Percentiles rank a stretch among this genome's conserved stretches.
Evolutionary conservation across 2,113 vertebrate species (phyloP).

Genomic region (Burhinus bistriatus): DNA sequence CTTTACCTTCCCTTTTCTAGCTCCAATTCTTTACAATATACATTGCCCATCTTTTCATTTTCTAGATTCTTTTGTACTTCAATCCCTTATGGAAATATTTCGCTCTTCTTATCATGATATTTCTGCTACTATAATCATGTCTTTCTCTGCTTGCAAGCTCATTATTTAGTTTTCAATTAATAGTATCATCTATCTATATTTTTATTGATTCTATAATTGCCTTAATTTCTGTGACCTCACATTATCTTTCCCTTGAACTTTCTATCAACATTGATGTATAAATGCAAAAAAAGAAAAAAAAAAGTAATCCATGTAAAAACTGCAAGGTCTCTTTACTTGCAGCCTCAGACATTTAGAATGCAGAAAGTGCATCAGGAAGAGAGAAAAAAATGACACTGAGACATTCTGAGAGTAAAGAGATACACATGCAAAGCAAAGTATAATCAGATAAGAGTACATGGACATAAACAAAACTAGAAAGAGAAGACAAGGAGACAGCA

Average conservation of each 20-base stretch:
- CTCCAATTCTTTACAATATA: not conserved
- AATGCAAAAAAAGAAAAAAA: not conserved
- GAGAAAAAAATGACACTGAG: not conserved
- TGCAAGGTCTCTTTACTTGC: not conserved
- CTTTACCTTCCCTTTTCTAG: not conserved
- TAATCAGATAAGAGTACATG: not conserved
- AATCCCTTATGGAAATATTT: not conserved
- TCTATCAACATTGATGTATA: not conserved
- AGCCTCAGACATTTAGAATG: not conserved
- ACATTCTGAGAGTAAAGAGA: not conserved
- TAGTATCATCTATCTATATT: accelerated
- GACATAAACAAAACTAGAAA: not conserved
- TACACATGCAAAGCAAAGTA: not conserved
- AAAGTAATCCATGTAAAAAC: not conserved
- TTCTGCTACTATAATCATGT: not conserved
- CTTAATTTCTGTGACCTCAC: not conserved
- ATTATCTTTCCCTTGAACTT: not conserved
- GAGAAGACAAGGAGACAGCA: not conserved
- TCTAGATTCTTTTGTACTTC: not conserved
- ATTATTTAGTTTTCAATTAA: not conserved
- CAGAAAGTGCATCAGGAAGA: not conserved
- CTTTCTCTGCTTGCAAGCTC: not conserved
- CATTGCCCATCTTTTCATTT: not conserved
- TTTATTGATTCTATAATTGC: not conserved
- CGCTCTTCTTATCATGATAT: not conserved